Evolutionary conservation across 2,797 vertebrate species (phyloP).

Genomic region (Alectoris magna): DNA sequence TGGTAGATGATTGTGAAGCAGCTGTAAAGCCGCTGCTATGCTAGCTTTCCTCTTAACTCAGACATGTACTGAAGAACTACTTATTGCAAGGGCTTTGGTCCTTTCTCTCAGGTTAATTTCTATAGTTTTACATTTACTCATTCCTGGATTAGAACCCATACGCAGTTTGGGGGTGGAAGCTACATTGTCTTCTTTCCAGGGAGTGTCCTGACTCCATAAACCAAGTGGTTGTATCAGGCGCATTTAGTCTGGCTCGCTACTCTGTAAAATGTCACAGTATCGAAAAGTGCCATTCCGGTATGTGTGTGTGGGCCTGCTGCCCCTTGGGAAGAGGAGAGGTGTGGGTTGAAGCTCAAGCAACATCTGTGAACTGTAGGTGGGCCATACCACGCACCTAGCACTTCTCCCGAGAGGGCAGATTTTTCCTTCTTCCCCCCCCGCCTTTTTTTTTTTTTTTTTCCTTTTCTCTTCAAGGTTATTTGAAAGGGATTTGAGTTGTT

Average conservation of each 20-base stretch:
- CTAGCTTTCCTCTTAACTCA: neutral
- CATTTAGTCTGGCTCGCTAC: neutral
- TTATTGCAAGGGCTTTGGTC: neutral
- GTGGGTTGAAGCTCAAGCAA: neutral
- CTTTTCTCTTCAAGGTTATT: neutral
- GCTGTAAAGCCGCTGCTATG: neutral
- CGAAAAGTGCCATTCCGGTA: neutral
- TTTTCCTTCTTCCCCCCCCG: neutral
- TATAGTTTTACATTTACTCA: neutral
- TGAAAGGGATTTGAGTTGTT: neutral
- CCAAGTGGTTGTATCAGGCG: neutral
- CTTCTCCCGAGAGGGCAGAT: fast-evolving
- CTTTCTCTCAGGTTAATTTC: neutral
- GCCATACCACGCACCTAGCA: neutral
- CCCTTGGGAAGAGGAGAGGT: neutral
- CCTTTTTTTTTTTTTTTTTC: neutral
- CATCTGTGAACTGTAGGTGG: neutral
- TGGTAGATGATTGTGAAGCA: neutral
- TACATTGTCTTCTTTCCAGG: neutral
- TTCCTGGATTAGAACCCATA: neutral
- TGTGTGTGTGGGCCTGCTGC: neutral
- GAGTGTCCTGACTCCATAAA: neutral
- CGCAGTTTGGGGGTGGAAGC: neutral
- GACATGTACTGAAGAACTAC: neutral
- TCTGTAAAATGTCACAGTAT: neutral